Evolutionary conservation across 64 coral and sea anemone species (phyloP), one percentile per base, ranked within the genome.

Genomic region (Trachythela sp.): DNA sequence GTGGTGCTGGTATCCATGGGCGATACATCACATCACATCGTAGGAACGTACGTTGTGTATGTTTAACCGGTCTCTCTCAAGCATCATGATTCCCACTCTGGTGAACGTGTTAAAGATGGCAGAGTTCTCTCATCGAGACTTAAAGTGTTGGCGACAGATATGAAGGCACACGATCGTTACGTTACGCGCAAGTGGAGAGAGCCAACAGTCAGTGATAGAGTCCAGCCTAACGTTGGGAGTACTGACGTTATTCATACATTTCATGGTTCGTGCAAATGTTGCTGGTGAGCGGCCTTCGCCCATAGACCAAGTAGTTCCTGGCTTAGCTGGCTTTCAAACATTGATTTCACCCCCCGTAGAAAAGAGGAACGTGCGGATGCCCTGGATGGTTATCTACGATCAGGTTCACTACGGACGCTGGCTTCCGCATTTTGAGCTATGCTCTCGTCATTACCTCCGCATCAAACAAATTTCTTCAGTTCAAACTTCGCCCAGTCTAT

Each of bases 321-420:
- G 75, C 34, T 80, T 80, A 34, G 75, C 75, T 36, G 75, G 75
- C 34, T 80, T 80, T 9, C 75, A 80, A 80, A 29, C 75, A 8
- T 15, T 80, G 31, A n/a, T 80, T 30, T n/a, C 75, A 80, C 27
- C 8, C 34, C 13, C 34, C 4, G 75, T 80, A 36, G 75, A 80
- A 39, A 80, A 80, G 75, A 80, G 75, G 34, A 80, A 22, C 75
- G 6, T 13, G 75, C 32, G 32, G 75, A 80, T 80, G 75, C 75
- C 75, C 38, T 80, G 75, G 75, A 80, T 80, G 75, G 75, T 80
- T 34, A 80, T 80, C 75, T 80, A 80, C 18, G 75, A 80, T 80
- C 75, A 80, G 75, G 34, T 8, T 29, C 11, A 80, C 38, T 80
- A 80, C 34, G 75, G 75, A 34, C 75, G 75, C 20, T 80, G 75